Evolutionary conservation across 2,113 vertebrate species (phyloP), one percentile per base, ranked within the genome.

Genomic region (Myiagra hebetior): DNA sequence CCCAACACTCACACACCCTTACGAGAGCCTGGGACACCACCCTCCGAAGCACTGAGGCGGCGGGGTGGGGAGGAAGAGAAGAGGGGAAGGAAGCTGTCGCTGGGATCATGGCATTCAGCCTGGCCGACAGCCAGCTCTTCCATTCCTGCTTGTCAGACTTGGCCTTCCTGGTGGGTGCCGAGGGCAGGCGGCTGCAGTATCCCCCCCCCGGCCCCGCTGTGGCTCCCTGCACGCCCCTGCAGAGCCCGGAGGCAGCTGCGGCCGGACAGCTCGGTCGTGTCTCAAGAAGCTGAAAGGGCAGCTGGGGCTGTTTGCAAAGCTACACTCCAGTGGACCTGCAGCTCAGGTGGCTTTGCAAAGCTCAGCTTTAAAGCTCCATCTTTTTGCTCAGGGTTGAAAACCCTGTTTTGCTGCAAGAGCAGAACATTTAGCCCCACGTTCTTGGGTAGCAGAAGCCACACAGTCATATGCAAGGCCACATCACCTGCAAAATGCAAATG

Each of bases 71-170:
- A 96, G 85, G 88, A 94, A 93, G 76, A 52, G 41, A 49, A 41
- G 39, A 31, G 30, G 67, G 90, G 87, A 89, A 93, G 92, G 95
- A 96, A 93, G 83, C 68, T 62, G 95, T 59, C 41, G 1, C 68
- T 39, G n/a, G 88, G 82, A 96, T 91, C 75, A 20, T 18, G 76
- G 88, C 92, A 95, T 63, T 74, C 56, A 33, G 7, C 14, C 31
- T 60, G 91, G 89, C 76, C 1, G 2, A 30, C 19, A 3, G 88
- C 85, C 91, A 93, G 81, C n/a, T 37, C 2, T 28, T 23, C 64
- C 53, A 10, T 10, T 62, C 75, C 88, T 72, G 57, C 65, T 12
- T 7, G 9, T 31, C 62, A 80, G 74, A 28, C 79, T 50, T 69
- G 41, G 62, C 89, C 55, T 73, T 87, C 84, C 86, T 15, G 39